Conservation (phyloP, 2,113 vertebrate genomes). For the Toxostoma redivivum region DNA sequence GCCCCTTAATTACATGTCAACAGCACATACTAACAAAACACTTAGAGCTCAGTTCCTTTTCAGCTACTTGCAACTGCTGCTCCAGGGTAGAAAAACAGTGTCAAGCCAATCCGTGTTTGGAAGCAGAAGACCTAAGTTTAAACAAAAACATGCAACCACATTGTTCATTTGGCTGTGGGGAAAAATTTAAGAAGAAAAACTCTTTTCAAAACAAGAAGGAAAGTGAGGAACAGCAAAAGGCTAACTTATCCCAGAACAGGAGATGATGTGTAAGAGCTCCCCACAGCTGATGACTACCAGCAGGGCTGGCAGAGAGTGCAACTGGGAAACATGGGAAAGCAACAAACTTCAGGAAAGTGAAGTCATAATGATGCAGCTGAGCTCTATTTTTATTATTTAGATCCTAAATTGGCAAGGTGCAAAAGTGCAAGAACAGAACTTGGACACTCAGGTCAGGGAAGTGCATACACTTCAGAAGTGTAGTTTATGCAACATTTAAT, state of each 20-base stretch:
- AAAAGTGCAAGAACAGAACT: neutral
- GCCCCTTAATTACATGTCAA: neutral
- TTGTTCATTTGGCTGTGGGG: neutral
- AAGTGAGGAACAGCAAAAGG: neutral
- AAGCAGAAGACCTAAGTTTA: neutral
- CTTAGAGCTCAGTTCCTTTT: neutral
- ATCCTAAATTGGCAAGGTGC: neutral
- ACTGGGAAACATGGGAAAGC: neutral
- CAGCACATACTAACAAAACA: neutral
- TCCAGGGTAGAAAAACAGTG: neutral
- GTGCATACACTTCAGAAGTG: neutral
- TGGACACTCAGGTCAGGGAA: neutral
- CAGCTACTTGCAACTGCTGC: neutral
- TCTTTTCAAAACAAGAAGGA: neutral
- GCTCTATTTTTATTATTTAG: neutral
- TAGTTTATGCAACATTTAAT: neutral
- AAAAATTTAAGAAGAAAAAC: neutral
- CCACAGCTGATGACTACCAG: neutral
- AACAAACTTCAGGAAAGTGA: neutral
- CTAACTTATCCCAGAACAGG: neutral
- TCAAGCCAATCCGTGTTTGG: neutral
- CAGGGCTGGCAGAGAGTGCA: neutral
- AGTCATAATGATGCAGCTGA: neutral
- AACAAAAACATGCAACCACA: neutral
- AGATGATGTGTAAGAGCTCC: neutral